Conservation (phyloP, 2,113 vertebrate species). For the Anarhynchus alexandrinus region DNA sequence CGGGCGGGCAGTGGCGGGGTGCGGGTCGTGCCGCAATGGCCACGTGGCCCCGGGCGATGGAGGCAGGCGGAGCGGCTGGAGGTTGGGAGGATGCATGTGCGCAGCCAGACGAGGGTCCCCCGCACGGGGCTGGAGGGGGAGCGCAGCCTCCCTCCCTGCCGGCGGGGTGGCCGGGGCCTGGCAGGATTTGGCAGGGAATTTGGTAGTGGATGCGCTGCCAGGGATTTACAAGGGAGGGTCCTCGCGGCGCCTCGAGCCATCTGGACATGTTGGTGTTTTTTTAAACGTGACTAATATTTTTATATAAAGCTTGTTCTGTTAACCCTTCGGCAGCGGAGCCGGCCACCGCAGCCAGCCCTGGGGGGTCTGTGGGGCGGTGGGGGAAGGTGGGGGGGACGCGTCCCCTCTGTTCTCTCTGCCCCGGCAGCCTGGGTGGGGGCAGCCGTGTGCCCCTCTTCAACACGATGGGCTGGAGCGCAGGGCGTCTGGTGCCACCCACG, state of each 20-base stretch:
- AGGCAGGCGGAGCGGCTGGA: background rate
- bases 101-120: accelerated
- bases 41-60: background rate
- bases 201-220: background rate
- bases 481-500: background rate
- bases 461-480: background rate
- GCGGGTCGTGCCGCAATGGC: accelerated
- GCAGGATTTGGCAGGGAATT: constrained; percentile 25
- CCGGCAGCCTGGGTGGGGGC: background rate
- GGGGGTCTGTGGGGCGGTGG: accelerated
- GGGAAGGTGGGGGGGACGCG: accelerated
- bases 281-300: background rate
- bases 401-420: background rate
- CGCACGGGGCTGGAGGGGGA: background rate
- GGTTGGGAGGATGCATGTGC: background rate
- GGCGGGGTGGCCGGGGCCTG: background rate
- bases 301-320: constrained; percentile 6
- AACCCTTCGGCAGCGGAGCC: background rate
- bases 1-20: background rate
- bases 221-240: constrained; percentile 24
- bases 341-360: background rate
- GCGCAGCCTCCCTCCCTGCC: background rate
- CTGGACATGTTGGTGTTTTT: constrained; percentile 19
- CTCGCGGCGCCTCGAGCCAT: background rate
- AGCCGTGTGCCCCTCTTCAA: background rate